phyloP scores from a whole-genome alignment of 2,797 vertebrate species.

The Clarias fuscus region DNA sequence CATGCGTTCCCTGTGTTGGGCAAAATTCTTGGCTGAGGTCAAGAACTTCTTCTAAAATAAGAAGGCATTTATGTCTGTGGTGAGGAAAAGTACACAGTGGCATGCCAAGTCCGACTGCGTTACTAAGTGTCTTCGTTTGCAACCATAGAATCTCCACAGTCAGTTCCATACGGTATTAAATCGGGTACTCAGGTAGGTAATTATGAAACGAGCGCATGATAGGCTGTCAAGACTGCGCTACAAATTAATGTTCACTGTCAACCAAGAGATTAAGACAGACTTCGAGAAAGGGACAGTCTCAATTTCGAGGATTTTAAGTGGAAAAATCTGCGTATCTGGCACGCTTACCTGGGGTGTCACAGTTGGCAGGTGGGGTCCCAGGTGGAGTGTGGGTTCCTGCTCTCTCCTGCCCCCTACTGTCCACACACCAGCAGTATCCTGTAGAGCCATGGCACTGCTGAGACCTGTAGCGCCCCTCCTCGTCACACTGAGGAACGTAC shows the following conservation, averaged over 20 bases:
- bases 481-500: slow-evolving; percentile 75
- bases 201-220: no score
- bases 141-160: background rate
- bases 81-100: slow-evolving; percentile 36
- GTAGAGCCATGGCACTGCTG: slow-evolving; percentile 81
- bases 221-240: no score
- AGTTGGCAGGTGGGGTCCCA: slow-evolving; percentile 66
- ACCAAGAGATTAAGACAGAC: background rate
- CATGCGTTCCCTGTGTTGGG: no score
- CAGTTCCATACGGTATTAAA: background rate
- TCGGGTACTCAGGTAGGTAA: background rate
- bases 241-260: no score
- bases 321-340: background rate
- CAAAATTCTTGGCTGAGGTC: background rate
- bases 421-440: slow-evolving; percentile 88
- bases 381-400: slow-evolving; percentile 74
- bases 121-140: background rate
- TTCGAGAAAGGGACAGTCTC: background rate
- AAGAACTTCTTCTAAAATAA: slow-evolving; percentile 6
- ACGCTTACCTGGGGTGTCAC: slow-evolving; percentile 72
- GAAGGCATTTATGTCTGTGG: slow-evolving; percentile 24
- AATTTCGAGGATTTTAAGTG: background rate
- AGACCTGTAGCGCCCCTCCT: slow-evolving; percentile 74
- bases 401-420: slow-evolving; percentile 74
- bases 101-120: background rate